Percentiles rank a stretch among this genome's conserved stretches.
Conservation (phyloP, 2,113 vertebrate species). For the Ptychochromis oligacanthus region DNA sequence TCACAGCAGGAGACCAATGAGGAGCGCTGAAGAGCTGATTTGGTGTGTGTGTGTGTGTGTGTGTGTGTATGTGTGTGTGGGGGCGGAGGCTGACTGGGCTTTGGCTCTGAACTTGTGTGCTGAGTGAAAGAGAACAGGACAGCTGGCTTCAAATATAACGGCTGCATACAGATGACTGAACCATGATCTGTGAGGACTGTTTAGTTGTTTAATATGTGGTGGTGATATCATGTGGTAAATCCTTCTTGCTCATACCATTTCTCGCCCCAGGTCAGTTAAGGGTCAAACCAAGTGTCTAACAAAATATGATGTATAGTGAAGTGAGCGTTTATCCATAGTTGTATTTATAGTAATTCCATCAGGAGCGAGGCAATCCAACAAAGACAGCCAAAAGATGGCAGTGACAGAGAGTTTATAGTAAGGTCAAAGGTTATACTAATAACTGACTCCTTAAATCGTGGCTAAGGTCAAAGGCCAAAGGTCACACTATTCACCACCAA, state of each 20-base stretch:
- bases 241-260: not conserved
- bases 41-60: too few relatives aligned
- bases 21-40: slow-evolving; percentile 21
- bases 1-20: slow-evolving; percentile 41
- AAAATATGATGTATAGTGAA: not conserved
- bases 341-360: not conserved
- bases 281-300: not conserved
- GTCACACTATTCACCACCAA: slow-evolving; percentile 17
- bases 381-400: not conserved
- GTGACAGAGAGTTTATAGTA: slow-evolving; percentile 27
- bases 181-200: slow-evolving; percentile 12
- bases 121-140: slow-evolving; percentile 44
- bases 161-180: slow-evolving; percentile 17
- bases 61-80: too few relatives aligned
- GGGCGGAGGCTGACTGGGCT: not conserved
- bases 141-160: slow-evolving; percentile 38
- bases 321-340: not conserved
- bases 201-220: slow-evolving; percentile 1
- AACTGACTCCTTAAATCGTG: slow-evolving; percentile 9
- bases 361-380: not conserved
- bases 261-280: not conserved
- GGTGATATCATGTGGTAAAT: not conserved
- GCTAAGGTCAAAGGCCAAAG: slow-evolving; percentile 18
- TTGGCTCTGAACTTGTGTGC: slow-evolving; percentile 25
- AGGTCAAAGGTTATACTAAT: slow-evolving; percentile 51